phyloP scores from a whole-genome alignment of 2,113 vertebrate genomes.

The Dromaius novaehollandiae region DNA sequence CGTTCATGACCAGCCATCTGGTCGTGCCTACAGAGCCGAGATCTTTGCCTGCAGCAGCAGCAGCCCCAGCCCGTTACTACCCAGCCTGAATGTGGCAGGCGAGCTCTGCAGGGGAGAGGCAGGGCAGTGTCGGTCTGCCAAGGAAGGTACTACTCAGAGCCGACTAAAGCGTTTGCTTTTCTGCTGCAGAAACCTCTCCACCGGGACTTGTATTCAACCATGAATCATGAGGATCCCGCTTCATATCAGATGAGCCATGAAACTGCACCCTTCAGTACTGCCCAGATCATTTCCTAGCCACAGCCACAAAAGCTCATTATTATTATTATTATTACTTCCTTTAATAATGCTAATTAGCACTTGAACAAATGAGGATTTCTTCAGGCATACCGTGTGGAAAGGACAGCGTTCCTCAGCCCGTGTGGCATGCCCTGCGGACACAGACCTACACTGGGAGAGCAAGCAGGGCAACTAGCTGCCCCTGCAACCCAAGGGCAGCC shows the following conservation, averaged over 20 bases:
- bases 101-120: not conserved
- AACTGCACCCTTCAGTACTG: not conserved
- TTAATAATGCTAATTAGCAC: not conserved
- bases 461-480: not conserved
- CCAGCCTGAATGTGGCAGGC: accelerated
- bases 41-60: not conserved
- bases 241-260: accelerated
- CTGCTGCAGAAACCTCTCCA: not conserved
- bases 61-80: accelerated
- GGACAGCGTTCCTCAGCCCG: not conserved
- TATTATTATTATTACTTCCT: not conserved
- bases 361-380: slow-evolving; percentile 38
- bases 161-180: accelerated
- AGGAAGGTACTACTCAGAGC: not conserved
- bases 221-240: not conserved
- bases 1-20: not conserved
- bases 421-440: accelerated
- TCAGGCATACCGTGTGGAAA: not conserved
- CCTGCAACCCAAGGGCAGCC: too few relatives aligned
- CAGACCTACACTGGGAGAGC: accelerated
- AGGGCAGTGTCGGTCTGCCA: not conserved
- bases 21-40: not conserved
- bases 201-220: accelerated
- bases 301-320: not conserved
- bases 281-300: not conserved